Conservation (phyloP, 2,888 invertebrate species). For the Biston betularia region DNA sequence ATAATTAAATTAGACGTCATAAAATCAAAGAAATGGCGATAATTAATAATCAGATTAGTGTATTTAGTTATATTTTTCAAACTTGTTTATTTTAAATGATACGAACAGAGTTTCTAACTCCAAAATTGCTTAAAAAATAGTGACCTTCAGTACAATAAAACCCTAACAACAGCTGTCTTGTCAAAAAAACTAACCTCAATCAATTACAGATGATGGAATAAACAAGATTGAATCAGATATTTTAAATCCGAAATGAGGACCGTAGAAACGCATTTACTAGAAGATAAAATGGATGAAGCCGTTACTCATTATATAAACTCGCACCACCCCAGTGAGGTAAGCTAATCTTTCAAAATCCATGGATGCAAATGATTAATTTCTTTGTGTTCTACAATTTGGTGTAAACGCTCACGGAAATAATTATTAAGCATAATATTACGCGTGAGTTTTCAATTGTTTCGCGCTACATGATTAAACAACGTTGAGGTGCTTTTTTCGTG, state of each 20-base stretch:
- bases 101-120: background rate
- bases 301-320: slow-evolving; percentile 79
- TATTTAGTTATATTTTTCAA: background rate
- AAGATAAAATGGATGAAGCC: slow-evolving; percentile 77
- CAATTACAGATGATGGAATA: slow-evolving; percentile 40
- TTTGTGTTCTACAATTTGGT: slow-evolving; percentile 16
- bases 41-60: background rate
- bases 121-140: slow-evolving; percentile 6
- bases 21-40: background rate
- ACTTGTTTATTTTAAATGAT: background rate
- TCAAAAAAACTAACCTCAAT: slow-evolving; percentile 49
- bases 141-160: slow-evolving; percentile 38
- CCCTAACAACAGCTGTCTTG: slow-evolving; percentile 39
- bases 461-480: background rate
- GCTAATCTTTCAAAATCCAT: background rate
- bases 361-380: background rate
- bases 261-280: slow-evolving; percentile 66
- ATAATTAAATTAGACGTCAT: background rate
- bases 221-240: slow-evolving; percentile 19
- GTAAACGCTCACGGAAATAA: background rate
- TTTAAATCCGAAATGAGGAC: slow-evolving; percentile 61
- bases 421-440: no score
- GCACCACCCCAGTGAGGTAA: slow-evolving; percentile 73
- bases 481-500: background rate
- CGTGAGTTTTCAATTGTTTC: background rate